Conservation (phyloP, 1,140 invertebrate genomes). For the Ips typographus region DNA sequence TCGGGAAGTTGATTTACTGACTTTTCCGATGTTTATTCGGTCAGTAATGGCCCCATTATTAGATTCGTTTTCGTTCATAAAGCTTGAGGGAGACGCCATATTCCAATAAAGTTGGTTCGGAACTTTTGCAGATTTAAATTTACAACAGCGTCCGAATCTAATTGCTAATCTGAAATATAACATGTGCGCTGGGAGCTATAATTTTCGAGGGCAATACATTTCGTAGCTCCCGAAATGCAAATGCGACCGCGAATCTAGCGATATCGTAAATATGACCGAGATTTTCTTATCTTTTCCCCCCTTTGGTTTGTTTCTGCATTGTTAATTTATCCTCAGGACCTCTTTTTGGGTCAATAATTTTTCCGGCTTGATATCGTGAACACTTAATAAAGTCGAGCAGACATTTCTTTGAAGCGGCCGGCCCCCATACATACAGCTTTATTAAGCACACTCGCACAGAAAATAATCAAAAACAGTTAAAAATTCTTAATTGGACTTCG, state of each 20-base stretch:
- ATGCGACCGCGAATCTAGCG: slow-evolving; percentile 23
- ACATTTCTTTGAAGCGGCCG: slow-evolving; percentile 36
- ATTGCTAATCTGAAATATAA: slow-evolving; percentile 36
- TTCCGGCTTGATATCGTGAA: background rate
- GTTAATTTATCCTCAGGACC: slow-evolving; percentile 6
- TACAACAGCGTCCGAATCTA: slow-evolving; percentile 32
- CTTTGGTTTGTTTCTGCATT: slow-evolving; percentile 6
- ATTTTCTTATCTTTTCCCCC: slow-evolving; percentile 17
- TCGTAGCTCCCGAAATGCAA: slow-evolving; percentile 20
- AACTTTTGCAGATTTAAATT: slow-evolving; percentile 34
- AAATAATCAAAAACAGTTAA: slow-evolving; percentile 45
- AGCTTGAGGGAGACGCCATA: slow-evolving; percentile 18
- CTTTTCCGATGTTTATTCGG: slow-evolving; percentile 18
- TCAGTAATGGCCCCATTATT: slow-evolving; percentile 8
- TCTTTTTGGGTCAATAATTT: background rate
- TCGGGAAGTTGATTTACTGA: slow-evolving; percentile 12
- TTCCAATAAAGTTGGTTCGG: slow-evolving; percentile 23
- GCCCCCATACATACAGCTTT: slow-evolving; percentile 35
- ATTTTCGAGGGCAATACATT: slow-evolving; percentile 30
- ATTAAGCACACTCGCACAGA: slow-evolving; percentile 39
- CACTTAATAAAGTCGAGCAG: slow-evolving; percentile 1
- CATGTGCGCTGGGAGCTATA: slow-evolving; percentile 34
- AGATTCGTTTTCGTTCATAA: slow-evolving; percentile 3
- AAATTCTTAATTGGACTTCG: slow-evolving; percentile 44
- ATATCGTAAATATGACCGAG: slow-evolving; percentile 28